Conservation (phyloP, 92 coral and sea anemone species). For the Actinostola sp. region DNA sequence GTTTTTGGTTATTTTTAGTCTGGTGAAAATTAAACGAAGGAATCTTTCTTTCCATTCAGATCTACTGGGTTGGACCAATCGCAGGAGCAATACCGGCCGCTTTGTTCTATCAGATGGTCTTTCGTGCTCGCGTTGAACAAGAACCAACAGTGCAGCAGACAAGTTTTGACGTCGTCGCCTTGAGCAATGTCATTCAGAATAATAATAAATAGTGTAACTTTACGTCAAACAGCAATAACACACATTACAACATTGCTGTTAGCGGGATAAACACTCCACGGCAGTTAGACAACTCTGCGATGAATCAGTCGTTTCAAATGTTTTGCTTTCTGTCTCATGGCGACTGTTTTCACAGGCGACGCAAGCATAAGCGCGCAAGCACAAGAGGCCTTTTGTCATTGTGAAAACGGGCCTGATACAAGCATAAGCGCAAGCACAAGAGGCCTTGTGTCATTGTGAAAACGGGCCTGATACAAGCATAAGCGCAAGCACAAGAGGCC, state of each 20-base stretch:
- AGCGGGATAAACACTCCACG: background rate
- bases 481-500: too few relatives aligned
- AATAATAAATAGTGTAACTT: background rate
- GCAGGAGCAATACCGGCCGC: constrained; percentile 71
- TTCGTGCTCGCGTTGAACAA: constrained; percentile 57
- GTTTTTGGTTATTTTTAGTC: background rate
- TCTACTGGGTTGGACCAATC: constrained; percentile 81
- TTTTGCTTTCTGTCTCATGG: too few relatives aligned
- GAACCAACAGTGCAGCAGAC: constrained; percentile 27
- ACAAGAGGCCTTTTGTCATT: too few relatives aligned
- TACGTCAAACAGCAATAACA: background rate
- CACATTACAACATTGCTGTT: too few relatives aligned
- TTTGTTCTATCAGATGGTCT: constrained; percentile 63
- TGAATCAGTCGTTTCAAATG: too few relatives aligned
- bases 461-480: too few relatives aligned
- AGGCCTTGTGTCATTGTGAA: too few relatives aligned
- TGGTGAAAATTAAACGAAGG: background rate
- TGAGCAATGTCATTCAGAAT: background rate
- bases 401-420: too few relatives aligned
- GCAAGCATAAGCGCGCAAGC: too few relatives aligned
- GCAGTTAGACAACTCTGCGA: too few relatives aligned
- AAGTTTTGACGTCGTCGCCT: background rate
- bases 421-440: too few relatives aligned
- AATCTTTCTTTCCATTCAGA: constrained; percentile 25
- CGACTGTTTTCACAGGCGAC: too few relatives aligned